These are phyloP conservation scores for Cephalopholis sonnerati DNA, from an alignment of 2,113 vertebrate species.

Conservation along the genomic window DNA sequence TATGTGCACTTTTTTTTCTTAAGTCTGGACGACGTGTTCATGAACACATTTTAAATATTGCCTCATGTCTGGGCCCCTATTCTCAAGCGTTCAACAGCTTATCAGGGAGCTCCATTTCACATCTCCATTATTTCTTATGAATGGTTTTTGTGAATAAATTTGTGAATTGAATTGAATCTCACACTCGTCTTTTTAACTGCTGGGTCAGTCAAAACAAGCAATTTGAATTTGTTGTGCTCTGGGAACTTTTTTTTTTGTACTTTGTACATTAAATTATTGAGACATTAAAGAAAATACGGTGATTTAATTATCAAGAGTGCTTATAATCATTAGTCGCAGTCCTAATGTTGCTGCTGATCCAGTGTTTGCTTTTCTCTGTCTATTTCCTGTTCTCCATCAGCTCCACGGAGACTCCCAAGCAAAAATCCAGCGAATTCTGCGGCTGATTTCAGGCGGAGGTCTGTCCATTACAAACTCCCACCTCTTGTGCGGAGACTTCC, in stretches of 20 bases:
- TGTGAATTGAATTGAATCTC: too few relatives aligned
- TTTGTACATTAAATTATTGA: background rate
- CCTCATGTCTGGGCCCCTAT: too few relatives aligned
- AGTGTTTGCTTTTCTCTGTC: background rate
- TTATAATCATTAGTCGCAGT: background rate
- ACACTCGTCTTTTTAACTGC: background rate
- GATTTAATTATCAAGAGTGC: too few relatives aligned
- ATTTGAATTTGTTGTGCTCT: background rate
- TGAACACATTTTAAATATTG: too few relatives aligned
- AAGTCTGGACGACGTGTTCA: too few relatives aligned
- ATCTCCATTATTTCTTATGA: too few relatives aligned
- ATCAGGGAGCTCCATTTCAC: too few relatives aligned
- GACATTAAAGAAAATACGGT: background rate
- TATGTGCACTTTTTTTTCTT: too few relatives aligned
- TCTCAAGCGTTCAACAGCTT: too few relatives aligned
- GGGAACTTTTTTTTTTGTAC: background rate
- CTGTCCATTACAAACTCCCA: constrained; percentile 96
- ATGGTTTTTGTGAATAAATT: too few relatives aligned
- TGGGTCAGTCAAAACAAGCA: background rate
- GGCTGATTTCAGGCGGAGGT: constrained; percentile 94
- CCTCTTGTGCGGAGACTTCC: constrained; percentile 96
- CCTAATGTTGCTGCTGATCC: background rate
- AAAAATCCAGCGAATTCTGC: constrained; percentile 92
- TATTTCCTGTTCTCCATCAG: constrained; percentile 76
- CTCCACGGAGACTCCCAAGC: constrained; percentile 95